Percentiles rank a stretch among this genome's conserved stretches.
phyloP scores from a whole-genome alignment of 2,113 vertebrate genomes.

The Nannobrachium achirus region DNA sequence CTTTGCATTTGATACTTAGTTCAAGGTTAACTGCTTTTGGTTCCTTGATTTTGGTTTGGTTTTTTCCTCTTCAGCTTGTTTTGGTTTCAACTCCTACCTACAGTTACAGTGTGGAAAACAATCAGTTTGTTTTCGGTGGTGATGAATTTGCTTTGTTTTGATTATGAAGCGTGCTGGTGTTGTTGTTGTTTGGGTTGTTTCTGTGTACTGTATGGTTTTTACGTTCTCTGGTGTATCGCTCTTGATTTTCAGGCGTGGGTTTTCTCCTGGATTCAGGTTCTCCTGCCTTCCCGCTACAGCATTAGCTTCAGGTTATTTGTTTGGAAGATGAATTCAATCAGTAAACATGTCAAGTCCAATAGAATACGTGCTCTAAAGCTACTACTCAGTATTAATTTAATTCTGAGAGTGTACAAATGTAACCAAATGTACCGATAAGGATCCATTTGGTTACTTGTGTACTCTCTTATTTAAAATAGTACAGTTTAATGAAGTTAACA shows the following conservation, averaged over 20 bases:
- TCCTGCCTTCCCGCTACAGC: slow-evolving; percentile 63
- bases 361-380: too few relatives aligned
- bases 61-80: slow-evolving; percentile 57
- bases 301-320: background rate
- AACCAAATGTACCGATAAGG: too few relatives aligned
- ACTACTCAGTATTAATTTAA: too few relatives aligned
- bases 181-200: slow-evolving; percentile 65
- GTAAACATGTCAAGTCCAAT: too few relatives aligned
- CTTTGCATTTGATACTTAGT: slow-evolving; percentile 75
- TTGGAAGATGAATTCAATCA: slow-evolving; percentile 16
- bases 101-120: slow-evolving; percentile 50
- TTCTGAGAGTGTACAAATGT: too few relatives aligned
- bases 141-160: slow-evolving; percentile 78
- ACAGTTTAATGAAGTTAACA: too few relatives aligned
- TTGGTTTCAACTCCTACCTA: slow-evolving; percentile 71
- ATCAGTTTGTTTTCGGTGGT: slow-evolving; percentile 74
- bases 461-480: too few relatives aligned
- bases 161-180: slow-evolving; percentile 74
- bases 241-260: slow-evolving; percentile 73
- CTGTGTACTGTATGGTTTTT: slow-evolving; percentile 68
- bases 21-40: slow-evolving; percentile 73
- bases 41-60: slow-evolving; percentile 70
- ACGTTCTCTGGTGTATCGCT: slow-evolving; percentile 70
- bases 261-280: slow-evolving; percentile 79
- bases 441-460: too few relatives aligned